Evolutionary conservation across 2,113 vertebrate species (phyloP), one percentile per base, ranked within the genome.

Genomic region (Gavia stellata): DNA sequence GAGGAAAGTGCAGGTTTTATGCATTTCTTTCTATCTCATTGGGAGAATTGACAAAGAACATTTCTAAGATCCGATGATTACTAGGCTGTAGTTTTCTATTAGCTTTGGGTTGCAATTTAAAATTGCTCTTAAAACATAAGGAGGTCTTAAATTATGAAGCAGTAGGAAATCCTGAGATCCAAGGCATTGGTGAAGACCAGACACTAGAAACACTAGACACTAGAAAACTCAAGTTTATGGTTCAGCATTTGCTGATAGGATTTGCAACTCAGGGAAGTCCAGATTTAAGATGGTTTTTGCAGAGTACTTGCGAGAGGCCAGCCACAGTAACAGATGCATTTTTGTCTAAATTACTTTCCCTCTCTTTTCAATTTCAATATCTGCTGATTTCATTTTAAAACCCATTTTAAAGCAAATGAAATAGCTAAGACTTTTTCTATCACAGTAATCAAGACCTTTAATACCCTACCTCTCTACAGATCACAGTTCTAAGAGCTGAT

Each of bases 321-420:
- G 26, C 62, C 29, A 1, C n/a, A 62, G 73, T 58, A 87, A 92
- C 84, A 91, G 88, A 85, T 85, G 61, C 74, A 73, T 94, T 97
- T 95, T 91, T 91, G 92, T 95, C 89, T 93, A 67, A 91, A 92
- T 96, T 88, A 67, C 84, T 95, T 96, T 86, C 40, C 70, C 36
- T 87, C 65, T 77, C 62, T 96, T 90, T 95, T 90, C 94, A 90
- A 73, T 94, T 94, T 92, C 74, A 83, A 6, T 95, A 94, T 95
- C 90, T 94, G 59, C 77, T 86, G 84, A 94, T 95, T 97, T 83
- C 47, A 86, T 92, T 97, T 94, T 42, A 82, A 90, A 90, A 56
- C 38, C 66, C 71, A 66, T 96, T 93, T 94, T 90, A 94, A 94
- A 95, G 78, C 73, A 93, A 94, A 94, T 73, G 45, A 96, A 95